Evolutionary conservation across 1,140 invertebrate species (phyloP), one percentile per base, ranked within the genome.

Genomic region (Acromyrmex heyeri): DNA sequence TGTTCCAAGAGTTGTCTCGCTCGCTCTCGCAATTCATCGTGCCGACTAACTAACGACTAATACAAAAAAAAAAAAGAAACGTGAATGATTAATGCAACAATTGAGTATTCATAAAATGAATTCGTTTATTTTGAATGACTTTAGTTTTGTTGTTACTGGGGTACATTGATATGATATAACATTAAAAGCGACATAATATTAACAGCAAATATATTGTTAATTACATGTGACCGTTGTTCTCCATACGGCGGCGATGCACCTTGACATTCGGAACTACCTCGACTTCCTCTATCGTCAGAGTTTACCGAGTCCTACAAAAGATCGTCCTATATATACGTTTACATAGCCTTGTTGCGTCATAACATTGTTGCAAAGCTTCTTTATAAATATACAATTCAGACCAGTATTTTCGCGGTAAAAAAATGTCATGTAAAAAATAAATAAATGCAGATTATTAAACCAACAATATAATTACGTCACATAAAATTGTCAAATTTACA

Each of bases 1-100:
- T 98, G 98, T 94, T 99, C 98, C 90, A 99, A 96, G 94, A 99
- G 96, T 94, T 98, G 96, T 93, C 98, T 97, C 76, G 98, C 98
- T 95, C 98, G 96, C 96, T 99, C 98, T 94, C 98, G 97, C 90
- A 99, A 96, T 95, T 98, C 97, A 90, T 98, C 97, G 94, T 98
- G 97, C 57, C 98, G 96, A 90, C 97, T 97, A 92, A 98, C 94
- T 91, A 97, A 95, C 94, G 97, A 96, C 97, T 97, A 95, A 92
- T 93, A 91, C 82, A 93, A 93, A 92, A 57, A 93, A 92, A 92
- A 79, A 91, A 92, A 91, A 53, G 1, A 70, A 59, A 61, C 14
- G 1, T 73, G 50, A 75, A 75, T 0, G 8, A 14, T 44, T 16
- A 27, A 10, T n/a, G n/a, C 21, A 6, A 27, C 18, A 24, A 55